Percentiles rank a stretch among this genome's conserved stretches.
Conservation (phyloP, 37 sponge, comb jelly and placozoan genomes). For the Halisarca cf. caerulea region DNA sequence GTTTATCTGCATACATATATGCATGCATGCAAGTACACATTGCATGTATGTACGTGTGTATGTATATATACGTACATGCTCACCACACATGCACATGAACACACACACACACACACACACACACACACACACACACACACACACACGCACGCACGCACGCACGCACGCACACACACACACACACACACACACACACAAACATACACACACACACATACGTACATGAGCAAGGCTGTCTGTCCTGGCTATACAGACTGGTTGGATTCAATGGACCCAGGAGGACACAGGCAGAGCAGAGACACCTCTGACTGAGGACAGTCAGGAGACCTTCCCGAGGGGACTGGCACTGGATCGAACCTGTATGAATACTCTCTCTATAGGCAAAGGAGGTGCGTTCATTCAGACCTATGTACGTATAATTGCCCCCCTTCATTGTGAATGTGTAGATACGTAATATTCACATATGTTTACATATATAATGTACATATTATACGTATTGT, state of each 20-base stretch:
- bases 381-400: constrained; percentile 32
- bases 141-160: constrained; percentile 10
- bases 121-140: constrained; percentile 6
- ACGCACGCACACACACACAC: not conserved
- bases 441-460: no score
- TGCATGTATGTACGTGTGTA: not conserved
- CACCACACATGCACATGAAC: not conserved
- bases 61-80: not conserved
- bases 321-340: constrained; percentile 55
- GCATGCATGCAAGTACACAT: no score
- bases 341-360: constrained; percentile 69
- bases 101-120: constrained; percentile 9
- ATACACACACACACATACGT: not conserved
- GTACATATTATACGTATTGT: no score
- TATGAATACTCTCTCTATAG: constrained; percentile 21
- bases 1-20: no score
- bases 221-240: not conserved
- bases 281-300: constrained; percentile 71
- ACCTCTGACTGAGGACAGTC: constrained; percentile 45
- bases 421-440: no score
- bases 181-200: not conserved
- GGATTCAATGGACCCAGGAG: constrained; percentile 74
- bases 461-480: no score
- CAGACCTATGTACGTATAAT: no score
- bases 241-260: constrained; percentile 14